These are phyloP conservation scores for Smutsia gigantea DNA, from an alignment of 2,797 vertebrate species.

Conservation along the genomic window DNA sequence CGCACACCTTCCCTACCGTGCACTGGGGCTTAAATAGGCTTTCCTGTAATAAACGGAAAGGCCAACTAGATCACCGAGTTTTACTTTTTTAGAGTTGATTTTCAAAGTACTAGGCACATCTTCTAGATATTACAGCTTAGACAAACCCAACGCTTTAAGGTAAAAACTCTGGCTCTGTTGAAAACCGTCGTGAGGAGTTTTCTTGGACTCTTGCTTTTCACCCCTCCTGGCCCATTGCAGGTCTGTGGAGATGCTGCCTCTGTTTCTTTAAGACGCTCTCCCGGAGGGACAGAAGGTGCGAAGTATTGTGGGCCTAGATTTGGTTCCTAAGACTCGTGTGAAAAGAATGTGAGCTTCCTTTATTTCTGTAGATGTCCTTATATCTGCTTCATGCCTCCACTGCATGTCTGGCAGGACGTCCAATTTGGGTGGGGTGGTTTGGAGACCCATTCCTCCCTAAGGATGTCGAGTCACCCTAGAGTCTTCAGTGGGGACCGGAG, in stretches of 20 bases:
- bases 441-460: background rate
- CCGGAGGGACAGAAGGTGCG: rapidly evolving
- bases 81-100: background rate
- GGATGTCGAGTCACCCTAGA: background rate
- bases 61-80: background rate
- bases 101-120: background rate
- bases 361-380: background rate
- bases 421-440: background rate
- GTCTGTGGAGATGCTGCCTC: background rate
- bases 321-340: background rate
- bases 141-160: background rate
- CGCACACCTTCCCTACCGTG: rapidly evolving
- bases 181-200: background rate
- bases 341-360: background rate
- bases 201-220: background rate
- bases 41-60: background rate
- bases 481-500: background rate
- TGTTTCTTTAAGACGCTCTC: background rate
- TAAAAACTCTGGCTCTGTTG: background rate
- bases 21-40: background rate
- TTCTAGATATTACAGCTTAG: background rate
- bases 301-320: background rate
- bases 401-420: background rate
- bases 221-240: background rate
- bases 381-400: background rate